Evolutionary conservation across 1,140 invertebrate genomes (phyloP).

Genomic region (Drosophila guanche): DNA sequence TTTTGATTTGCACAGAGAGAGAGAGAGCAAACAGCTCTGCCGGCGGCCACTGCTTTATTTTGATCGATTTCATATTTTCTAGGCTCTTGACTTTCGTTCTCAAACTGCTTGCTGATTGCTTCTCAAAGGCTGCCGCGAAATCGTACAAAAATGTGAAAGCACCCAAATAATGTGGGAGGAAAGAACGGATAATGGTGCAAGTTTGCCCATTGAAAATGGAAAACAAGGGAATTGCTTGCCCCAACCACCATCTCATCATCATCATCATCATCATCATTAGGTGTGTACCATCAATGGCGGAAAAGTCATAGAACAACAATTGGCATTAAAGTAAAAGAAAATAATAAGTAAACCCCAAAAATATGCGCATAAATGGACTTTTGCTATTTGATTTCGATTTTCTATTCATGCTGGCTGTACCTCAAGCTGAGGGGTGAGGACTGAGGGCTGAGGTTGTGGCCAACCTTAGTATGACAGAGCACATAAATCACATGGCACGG

Average conservation of each 20-base stretch:
- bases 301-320: slow-evolving; percentile 17
- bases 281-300: slow-evolving; percentile 14
- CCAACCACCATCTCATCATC: slow-evolving; percentile 6
- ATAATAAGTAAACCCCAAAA: slow-evolving; percentile 61
- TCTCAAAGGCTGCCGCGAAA: slow-evolving; percentile 16
- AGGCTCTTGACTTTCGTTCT: not conserved
- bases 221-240: slow-evolving; percentile 41
- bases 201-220: slow-evolving; percentile 54
- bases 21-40: too few relatives aligned
- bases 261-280: slow-evolving; percentile 26
- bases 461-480: slow-evolving; percentile 27
- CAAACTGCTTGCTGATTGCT: not conserved
- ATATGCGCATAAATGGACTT: slow-evolving; percentile 74
- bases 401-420: slow-evolving; percentile 29
- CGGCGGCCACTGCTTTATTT: too few relatives aligned
- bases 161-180: slow-evolving; percentile 2
- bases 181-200: slow-evolving; percentile 49
- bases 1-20: too few relatives aligned
- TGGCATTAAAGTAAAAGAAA: slow-evolving; percentile 49
- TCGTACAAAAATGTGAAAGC: not conserved
- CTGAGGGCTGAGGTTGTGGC: not conserved
- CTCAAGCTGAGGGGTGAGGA: too few relatives aligned
- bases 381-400: slow-evolving; percentile 55
- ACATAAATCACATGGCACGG: slow-evolving; percentile 60
- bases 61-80: not conserved